Conservation (phyloP, 1,140 invertebrate genomes). For the Drosophila quadrilineata region DNA sequence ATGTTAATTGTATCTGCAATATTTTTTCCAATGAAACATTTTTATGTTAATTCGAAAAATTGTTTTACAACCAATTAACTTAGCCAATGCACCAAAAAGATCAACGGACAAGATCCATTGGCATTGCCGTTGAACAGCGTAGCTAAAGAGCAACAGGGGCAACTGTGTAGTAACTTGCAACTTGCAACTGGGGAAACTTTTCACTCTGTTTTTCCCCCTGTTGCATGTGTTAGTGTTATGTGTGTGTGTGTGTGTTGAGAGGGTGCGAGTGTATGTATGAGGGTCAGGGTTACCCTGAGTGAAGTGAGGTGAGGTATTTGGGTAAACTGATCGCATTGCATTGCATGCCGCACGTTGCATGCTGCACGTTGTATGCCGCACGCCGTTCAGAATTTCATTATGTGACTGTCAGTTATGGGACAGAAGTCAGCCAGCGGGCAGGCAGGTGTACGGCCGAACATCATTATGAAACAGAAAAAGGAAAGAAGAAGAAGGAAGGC, state of each 20-base stretch:
- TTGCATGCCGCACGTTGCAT: conserved; percentile 14
- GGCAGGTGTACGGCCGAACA: conserved; percentile 52
- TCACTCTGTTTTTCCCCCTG: too few relatives aligned
- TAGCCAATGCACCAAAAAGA: conserved; percentile 79
- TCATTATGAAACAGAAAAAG: neutral
- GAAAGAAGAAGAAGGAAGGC: too few relatives aligned
- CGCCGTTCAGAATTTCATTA: conserved; percentile 69
- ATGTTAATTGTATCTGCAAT: conserved; percentile 52
- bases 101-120: conserved; percentile 80
- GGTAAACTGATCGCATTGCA: conserved; percentile 28
- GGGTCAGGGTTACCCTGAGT: conserved; percentile 3
- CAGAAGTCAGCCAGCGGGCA: conserved; percentile 60
- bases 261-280: conserved; percentile 14
- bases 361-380: conserved; percentile 50
- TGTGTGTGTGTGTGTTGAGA: conserved; percentile 3
- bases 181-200: conserved; percentile 7
- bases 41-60: conserved; percentile 80
- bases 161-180: conserved; percentile 17
- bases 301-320: conserved; percentile 13
- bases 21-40: conserved; percentile 78
- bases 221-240: conserved; percentile 10
- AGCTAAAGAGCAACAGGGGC: conserved; percentile 16
- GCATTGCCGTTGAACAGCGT: conserved; percentile 16
- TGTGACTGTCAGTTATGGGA: conserved; percentile 38
- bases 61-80: conserved; percentile 80